Evolutionary conservation across 2,113 vertebrate species (phyloP).

Genomic region (Tachysurus vachellii): DNA sequence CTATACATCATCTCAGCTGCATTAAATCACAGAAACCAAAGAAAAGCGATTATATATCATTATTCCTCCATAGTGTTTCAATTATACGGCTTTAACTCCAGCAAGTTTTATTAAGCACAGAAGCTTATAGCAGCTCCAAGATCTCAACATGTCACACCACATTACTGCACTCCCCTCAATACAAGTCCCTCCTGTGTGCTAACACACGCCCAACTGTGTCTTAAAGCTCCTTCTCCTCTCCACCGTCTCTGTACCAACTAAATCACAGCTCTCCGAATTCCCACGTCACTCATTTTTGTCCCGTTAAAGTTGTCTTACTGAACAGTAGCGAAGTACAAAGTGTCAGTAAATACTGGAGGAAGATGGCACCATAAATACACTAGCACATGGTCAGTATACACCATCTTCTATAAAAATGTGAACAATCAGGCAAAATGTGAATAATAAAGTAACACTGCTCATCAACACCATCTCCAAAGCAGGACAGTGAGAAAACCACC

Average conservation of each 20-base stretch:
- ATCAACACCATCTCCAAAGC: no score
- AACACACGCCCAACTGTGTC: neutral
- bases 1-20: slow-evolving; percentile 19
- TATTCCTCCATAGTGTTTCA: slow-evolving; percentile 18
- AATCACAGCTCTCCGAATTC: neutral
- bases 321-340: neutral
- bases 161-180: neutral
- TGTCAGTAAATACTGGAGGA: neutral
- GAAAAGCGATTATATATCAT: slow-evolving; percentile 23
- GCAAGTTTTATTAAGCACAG: slow-evolving; percentile 32
- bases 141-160: slow-evolving; percentile 17
- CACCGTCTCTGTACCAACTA: neutral
- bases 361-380: neutral
- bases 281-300: neutral
- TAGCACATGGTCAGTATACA: no score
- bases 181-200: slow-evolving; percentile 5
- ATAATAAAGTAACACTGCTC: neutral
- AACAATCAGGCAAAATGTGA: neutral
- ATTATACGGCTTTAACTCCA: slow-evolving; percentile 26
- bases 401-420: neutral
- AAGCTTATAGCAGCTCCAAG: slow-evolving; percentile 1
- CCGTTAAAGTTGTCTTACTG: neutral
- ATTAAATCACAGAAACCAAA: slow-evolving; percentile 30
- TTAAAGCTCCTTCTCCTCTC: neutral
- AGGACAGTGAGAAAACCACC: no score